Percentiles rank a stretch among this genome's conserved stretches.
These are phyloP conservation scores for Danaus chrysippus DNA, from an alignment of 2,888 invertebrate species.

Conservation along the genomic window DNA sequence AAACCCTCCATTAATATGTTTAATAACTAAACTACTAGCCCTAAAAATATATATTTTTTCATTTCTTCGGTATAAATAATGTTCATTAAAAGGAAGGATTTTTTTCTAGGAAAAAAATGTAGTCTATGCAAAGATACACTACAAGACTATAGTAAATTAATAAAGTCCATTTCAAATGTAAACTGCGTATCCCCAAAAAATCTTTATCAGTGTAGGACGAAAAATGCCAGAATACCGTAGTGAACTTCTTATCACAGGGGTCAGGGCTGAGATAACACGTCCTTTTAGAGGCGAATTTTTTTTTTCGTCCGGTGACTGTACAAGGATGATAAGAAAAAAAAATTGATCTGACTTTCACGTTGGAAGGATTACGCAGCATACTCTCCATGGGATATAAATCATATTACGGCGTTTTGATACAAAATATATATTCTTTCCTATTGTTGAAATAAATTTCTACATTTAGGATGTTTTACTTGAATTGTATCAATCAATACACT, in stretches of 20 bases:
- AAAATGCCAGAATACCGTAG: conserved; percentile 30
- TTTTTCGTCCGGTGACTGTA: conserved; percentile 31
- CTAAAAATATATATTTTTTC: too few relatives aligned
- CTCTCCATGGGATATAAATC: not conserved
- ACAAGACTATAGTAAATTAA: too few relatives aligned
- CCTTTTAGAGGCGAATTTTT: conserved; percentile 32
- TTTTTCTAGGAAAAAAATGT: too few relatives aligned
- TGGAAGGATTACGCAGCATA: not conserved
- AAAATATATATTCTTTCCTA: not conserved
- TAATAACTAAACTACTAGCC: too few relatives aligned
- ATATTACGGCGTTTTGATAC: not conserved
- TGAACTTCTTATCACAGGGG: conserved; percentile 39
- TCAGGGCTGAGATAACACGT: conserved; percentile 40
- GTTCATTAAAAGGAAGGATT: too few relatives aligned
- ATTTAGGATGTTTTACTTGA: not conserved
- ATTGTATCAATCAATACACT: not conserved
- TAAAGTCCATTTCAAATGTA: not conserved
- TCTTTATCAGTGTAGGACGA: conserved; percentile 36
- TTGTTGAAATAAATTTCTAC: not conserved
- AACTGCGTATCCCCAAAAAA: conserved; percentile 22
- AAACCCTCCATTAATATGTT: too few relatives aligned
- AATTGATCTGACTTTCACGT: not conserved
- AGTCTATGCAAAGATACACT: too few relatives aligned
- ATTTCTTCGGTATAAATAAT: too few relatives aligned
- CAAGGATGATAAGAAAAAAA: conserved; percentile 27